phyloP scores from a whole-genome alignment of 1,140 invertebrate genomes.

The Limonius californicus region DNA sequence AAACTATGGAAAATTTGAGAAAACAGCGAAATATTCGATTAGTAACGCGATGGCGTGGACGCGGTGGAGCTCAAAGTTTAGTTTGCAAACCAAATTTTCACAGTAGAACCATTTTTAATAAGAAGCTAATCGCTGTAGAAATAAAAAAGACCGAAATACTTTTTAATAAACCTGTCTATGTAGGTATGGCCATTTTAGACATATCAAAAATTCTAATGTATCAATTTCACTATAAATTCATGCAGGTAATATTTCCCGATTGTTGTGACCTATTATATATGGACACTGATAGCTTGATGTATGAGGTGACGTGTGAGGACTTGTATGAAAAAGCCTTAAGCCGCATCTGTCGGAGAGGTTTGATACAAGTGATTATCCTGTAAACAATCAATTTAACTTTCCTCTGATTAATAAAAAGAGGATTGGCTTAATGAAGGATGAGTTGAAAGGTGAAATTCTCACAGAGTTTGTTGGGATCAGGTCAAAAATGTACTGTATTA shows the following conservation, averaged over 20 bases:
- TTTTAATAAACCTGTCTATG: slow-evolving; percentile 43
- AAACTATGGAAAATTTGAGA: slow-evolving; percentile 27
- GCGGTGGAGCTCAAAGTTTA: slow-evolving; percentile 22
- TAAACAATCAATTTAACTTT: slow-evolving; percentile 34
- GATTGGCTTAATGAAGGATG: slow-evolving; percentile 50
- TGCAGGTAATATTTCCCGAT: slow-evolving; percentile 28
- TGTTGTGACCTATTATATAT: slow-evolving; percentile 41
- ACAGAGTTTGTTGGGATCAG: no score
- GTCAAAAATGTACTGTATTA: no score
- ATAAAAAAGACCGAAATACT: slow-evolving; percentile 35
- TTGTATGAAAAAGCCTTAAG: slow-evolving; percentile 39
- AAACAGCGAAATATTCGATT: slow-evolving; percentile 36
- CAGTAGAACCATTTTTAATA: slow-evolving; percentile 39
- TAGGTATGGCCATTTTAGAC: slow-evolving; percentile 39
- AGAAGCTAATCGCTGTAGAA: slow-evolving; percentile 42
- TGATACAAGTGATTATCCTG: slow-evolving; percentile 39
- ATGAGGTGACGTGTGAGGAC: slow-evolving; percentile 36
- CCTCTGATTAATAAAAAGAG: slow-evolving; percentile 48
- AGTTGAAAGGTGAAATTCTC: slow-evolving; percentile 29
- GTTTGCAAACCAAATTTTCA: slow-evolving; percentile 41
- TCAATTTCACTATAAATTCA: slow-evolving; percentile 39
- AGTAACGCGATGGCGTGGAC: slow-evolving; percentile 28
- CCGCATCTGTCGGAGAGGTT: slow-evolving; percentile 24
- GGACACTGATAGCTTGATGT: slow-evolving; percentile 47
- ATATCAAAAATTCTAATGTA: slow-evolving; percentile 39